phyloP scores from a whole-genome alignment of 64 coral and sea anemone species.

The Dendronephthya gigantea region DNA sequence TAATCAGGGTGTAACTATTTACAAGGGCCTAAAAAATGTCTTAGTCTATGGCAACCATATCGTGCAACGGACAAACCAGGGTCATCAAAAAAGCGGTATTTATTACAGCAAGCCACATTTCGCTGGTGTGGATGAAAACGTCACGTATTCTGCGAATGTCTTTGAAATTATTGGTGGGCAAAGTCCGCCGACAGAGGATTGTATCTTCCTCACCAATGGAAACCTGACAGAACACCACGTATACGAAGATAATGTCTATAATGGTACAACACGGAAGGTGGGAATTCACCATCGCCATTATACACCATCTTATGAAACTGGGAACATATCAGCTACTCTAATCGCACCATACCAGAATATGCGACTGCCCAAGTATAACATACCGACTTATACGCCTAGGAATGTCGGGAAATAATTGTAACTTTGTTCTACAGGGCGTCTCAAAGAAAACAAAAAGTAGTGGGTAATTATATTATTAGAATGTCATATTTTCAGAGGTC shows the following conservation, averaged over 20 bases:
- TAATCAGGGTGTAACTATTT: no score
- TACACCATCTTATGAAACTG: neutral
- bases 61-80: neutral
- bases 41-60: constrained; percentile 34
- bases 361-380: no score
- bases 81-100: no score
- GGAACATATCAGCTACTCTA: neutral
- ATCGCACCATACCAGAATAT: no score
- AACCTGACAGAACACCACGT: constrained; percentile 14
- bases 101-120: neutral
- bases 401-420: no score
- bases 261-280: neutral
- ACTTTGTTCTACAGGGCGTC: no score
- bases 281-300: neutral
- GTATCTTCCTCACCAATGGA: constrained; percentile 26
- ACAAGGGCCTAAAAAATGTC: constrained; percentile 19
- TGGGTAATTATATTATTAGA: no score
- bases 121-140: constrained; percentile 9
- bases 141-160: constrained; percentile 21
- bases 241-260: constrained; percentile 22
- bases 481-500: no score
- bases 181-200: neutral
- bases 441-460: no score
- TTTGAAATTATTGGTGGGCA: constrained; percentile 16
- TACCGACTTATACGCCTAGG: no score